Conservation (phyloP, 2,888 invertebrate species). For the Brachyptera putata region DNA sequence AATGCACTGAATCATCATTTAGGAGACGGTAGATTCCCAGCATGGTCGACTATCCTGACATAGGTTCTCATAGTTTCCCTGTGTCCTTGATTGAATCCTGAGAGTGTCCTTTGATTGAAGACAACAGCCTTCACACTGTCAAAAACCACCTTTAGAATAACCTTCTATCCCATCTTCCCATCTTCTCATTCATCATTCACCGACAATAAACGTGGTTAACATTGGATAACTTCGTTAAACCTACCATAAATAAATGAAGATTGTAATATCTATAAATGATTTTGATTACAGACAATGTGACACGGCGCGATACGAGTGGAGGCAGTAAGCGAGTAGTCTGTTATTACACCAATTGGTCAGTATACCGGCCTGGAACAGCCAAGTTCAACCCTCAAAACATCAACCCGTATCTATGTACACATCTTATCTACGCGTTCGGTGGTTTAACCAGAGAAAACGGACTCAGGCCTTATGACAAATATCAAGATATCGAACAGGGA, state of each 20-base stretch:
- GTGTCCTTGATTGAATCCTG: too few species aligned
- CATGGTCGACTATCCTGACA: too few species aligned
- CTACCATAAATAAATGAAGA: too few species aligned
- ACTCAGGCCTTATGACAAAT: conserved; percentile 88
- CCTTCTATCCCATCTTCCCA: too few species aligned
- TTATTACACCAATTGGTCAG: conserved; percentile 93
- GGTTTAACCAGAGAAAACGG: conserved; percentile 89
- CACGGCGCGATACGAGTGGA: conserved; percentile 26
- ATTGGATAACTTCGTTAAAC: too few species aligned
- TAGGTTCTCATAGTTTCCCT: too few species aligned
- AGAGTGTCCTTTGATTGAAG: too few species aligned
- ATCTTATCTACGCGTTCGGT: conserved; percentile 89
- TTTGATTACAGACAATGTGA: conserved; percentile 30
- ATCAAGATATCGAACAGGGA: conserved; percentile 93
- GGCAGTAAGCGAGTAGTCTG: conserved; percentile 70
- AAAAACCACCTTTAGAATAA: too few species aligned
- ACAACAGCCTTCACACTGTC: too few species aligned
- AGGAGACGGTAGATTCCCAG: too few species aligned
- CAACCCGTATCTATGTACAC: conserved; percentile 90
- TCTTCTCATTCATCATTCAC: background rate
- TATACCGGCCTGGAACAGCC: conserved; percentile 84
- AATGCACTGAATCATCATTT: too few species aligned
- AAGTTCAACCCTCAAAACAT: conserved; percentile 91
- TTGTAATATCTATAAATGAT: too few species aligned
- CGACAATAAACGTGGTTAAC: background rate